A percentile compares a stretch with the other conserved stretches of the same genome.
Conservation (phyloP, 2,113 vertebrate species). For the Delphinapterus leucas region DNA sequence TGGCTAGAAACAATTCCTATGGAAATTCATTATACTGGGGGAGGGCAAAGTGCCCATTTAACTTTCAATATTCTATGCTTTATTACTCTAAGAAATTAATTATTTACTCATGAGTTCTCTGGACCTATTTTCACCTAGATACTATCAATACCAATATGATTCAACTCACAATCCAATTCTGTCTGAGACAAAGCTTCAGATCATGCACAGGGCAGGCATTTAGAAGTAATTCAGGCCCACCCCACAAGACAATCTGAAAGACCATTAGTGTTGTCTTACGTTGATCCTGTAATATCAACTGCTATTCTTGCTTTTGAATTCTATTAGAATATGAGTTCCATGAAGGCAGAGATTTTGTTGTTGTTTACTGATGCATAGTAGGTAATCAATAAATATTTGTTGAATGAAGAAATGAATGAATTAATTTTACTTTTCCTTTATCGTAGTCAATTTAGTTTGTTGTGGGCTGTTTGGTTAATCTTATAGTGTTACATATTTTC, state of each 20-base stretch:
- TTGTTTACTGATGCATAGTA: background rate
- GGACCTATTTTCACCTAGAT: background rate
- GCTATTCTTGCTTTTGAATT: constrained; percentile 20
- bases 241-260: background rate
- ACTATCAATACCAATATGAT: background rate
- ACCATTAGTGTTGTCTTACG: background rate
- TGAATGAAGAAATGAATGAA: background rate
- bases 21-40: background rate
- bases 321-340: background rate
- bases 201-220: background rate
- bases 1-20: background rate
- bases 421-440: background rate
- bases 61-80: background rate
- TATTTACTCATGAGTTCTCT: background rate
- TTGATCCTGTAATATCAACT: background rate
- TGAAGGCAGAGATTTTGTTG: background rate
- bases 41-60: background rate
- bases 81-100: constrained; percentile 6
- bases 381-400: background rate
- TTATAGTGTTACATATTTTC: background rate
- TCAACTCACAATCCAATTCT: background rate
- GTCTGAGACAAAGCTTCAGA: background rate
- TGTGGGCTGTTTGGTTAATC: background rate
- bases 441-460: background rate
- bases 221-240: background rate